These are phyloP conservation scores for Scomber colias DNA, from an alignment of 2,113 vertebrate genomes.

Conservation along the genomic window DNA sequence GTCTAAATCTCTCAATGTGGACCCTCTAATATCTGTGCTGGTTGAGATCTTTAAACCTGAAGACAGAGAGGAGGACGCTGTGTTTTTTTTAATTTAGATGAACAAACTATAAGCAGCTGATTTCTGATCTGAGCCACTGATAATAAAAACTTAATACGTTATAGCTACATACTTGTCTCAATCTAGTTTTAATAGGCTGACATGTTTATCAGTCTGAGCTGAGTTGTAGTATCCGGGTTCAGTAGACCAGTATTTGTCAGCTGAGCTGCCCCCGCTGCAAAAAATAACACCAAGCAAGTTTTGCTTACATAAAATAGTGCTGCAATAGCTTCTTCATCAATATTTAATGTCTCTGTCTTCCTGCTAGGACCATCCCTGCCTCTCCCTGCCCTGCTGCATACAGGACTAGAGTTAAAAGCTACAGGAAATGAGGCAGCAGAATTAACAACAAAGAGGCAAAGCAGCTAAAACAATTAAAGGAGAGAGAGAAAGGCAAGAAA, in stretches of 20 bases:
- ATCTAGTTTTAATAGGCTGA: background rate
- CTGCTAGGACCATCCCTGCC: slow-evolving; percentile 21
- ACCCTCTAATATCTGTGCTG: too few species aligned
- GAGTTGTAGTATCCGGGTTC: background rate
- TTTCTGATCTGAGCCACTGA: background rate
- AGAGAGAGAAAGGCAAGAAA: background rate
- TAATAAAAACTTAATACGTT: too few species aligned
- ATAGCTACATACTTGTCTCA: background rate
- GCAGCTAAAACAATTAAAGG: background rate
- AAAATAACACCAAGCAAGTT: slow-evolving; percentile 19
- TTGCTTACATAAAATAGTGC: slow-evolving; percentile 50
- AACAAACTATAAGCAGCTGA: too few species aligned
- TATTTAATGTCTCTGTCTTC: slow-evolving; percentile 48
- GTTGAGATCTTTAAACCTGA: too few species aligned
- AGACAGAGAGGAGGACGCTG: too few species aligned
- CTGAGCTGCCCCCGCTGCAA: slow-evolving; percentile 7
- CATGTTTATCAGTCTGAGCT: background rate
- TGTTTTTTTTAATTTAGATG: too few species aligned
- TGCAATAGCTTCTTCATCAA: slow-evolving; percentile 39
- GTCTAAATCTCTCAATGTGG: too few species aligned
- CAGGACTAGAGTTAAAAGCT: background rate
- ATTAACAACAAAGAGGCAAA: slow-evolving; percentile 20
- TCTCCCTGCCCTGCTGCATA: slow-evolving; percentile 9
- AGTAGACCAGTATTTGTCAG: slow-evolving; percentile 20
- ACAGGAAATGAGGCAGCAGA: background rate